phyloP scores from a whole-genome alignment of 2,113 vertebrate species.

The Labeo catla region DNA sequence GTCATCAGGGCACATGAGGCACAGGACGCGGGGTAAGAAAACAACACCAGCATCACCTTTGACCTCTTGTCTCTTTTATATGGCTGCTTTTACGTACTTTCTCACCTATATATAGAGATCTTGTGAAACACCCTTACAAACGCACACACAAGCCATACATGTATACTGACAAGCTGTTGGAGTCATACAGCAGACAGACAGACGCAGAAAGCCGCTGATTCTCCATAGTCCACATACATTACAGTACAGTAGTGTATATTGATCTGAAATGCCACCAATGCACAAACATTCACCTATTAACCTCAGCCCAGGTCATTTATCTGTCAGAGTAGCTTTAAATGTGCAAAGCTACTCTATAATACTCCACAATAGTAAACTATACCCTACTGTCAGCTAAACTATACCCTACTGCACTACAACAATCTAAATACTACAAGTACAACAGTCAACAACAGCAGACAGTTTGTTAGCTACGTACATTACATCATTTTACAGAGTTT shows the following conservation, averaged over 20 bases:
- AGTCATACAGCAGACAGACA: not conserved
- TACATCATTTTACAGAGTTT: not conserved
- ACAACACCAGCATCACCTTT: not conserved
- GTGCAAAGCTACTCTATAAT: not conserved
- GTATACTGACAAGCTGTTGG: not conserved
- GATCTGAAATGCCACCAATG: not conserved
- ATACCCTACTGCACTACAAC: not conserved
- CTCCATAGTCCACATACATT: constrained; percentile 11
- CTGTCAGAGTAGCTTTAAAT: not conserved
- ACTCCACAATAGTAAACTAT: not conserved
- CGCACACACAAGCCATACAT: not conserved
- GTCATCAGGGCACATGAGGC: constrained; percentile 65
- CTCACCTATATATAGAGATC: not conserved
- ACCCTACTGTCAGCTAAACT: not conserved
- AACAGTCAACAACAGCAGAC: not conserved
- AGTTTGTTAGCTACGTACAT: not conserved
- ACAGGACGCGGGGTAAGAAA: constrained; percentile 85
- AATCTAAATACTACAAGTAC: not conserved
- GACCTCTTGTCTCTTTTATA: not conserved
- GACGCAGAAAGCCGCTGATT: not conserved
- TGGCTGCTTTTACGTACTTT: not conserved
- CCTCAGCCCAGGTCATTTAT: not conserved
- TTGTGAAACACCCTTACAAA: not conserved
- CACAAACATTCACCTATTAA: not conserved
- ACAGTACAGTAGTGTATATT: constrained; percentile 5